A percentile compares a stretch with the other conserved stretches of the same genome.
These are phyloP conservation scores for Sturnus vulgaris DNA, from an alignment of 2,113 vertebrate genomes.

Conservation along the genomic window DNA sequence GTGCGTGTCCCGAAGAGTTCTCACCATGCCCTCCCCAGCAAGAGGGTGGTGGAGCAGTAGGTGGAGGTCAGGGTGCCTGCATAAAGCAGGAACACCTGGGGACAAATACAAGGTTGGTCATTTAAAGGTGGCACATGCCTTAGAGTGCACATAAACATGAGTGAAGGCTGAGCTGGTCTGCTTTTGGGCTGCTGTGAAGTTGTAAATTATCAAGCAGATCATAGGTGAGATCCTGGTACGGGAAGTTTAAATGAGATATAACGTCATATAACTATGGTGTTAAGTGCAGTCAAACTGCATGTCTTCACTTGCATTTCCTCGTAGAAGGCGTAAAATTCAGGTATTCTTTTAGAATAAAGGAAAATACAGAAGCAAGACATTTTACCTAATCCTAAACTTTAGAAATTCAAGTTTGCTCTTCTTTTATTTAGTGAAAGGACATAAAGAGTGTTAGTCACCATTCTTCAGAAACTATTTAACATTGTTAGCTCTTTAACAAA, in stretches of 20 bases:
- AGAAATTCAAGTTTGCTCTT: not conserved
- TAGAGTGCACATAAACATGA: not conserved
- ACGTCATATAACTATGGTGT: not conserved
- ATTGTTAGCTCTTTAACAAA: not conserved
- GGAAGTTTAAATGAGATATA: not conserved
- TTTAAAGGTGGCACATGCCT: not conserved
- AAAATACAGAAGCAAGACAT: not conserved
- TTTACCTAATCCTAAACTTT: not conserved
- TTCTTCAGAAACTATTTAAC: not conserved
- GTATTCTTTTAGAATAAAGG: not conserved
- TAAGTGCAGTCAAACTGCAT: not conserved
- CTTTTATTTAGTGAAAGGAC: not conserved
- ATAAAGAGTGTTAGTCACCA: not conserved
- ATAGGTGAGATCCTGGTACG: not conserved
- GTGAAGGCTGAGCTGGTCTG: not conserved
- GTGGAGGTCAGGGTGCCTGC: not conserved
- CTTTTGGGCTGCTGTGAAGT: not conserved
- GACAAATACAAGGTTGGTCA: not conserved
- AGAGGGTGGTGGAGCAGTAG: not conserved
- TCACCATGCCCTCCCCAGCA: not conserved
- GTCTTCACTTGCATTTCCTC: not conserved
- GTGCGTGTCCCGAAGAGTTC: fast-evolving
- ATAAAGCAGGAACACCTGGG: not conserved
- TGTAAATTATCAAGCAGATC: not conserved
- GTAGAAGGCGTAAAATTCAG: not conserved